Evolutionary conservation across 2,113 vertebrate genomes (phyloP), one percentile per base, ranked within the genome.

Genomic region (Gnathonemus longibarbis): DNA sequence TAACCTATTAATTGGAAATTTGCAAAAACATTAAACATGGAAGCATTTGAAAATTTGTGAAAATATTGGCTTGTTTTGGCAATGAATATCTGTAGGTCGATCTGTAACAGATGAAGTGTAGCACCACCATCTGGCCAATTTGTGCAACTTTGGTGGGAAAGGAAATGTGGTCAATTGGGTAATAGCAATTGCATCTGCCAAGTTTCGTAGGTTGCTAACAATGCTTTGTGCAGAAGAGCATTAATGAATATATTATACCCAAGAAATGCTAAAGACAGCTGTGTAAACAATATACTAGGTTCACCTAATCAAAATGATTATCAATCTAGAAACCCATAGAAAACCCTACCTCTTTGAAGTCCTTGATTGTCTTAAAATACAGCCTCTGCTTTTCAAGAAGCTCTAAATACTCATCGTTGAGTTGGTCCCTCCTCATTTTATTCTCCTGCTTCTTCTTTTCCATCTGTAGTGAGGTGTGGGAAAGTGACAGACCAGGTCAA

Each of bases 401-500:
- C 91, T 99, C 98, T 89, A 99, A 95, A 90, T 99, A 98, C 91
- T 99, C 97, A 83, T 99, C 98, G 0, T 99, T 99, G 93, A 99
- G 90, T 92, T 99, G 98, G 91, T 99, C 98, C 92, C 98, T 95
- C 92, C 98, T 95, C 98, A 99, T 99, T 93, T 99, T 99, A 93
- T 99, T 99, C 93, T 99, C 98, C 93, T 99, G 98, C 90, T 98
- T 98, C 92, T 99, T 99, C 93, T 98, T 99, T 94, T 99, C 98
- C 97, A 99, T 98, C 98, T 99, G 92, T 92, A 45, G 45, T 39
- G 42, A 70, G 62, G 45, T 39, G 50, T 31, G 7, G 50, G 21
- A 27, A 50, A 84, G 35, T n/a, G 11, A 13, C 27, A 56, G 4
- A 42, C 31, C 27, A 49, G 49, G n/a, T 50, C 15, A 31, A 58